Conservation (phyloP, 2,113 vertebrate species). For the Cryptotis parvus region DNA sequence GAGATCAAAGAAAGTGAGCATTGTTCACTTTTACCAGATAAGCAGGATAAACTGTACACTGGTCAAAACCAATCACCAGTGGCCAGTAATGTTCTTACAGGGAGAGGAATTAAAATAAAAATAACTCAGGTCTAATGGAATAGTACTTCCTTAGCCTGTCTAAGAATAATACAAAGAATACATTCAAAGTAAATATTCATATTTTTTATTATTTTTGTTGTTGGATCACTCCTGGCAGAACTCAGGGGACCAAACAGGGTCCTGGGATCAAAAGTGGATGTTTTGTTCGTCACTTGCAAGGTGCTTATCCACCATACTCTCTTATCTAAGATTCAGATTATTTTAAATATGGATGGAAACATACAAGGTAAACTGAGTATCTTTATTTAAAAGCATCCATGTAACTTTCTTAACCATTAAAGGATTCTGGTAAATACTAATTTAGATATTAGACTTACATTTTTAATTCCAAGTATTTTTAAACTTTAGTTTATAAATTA, state of each 20-base stretch:
- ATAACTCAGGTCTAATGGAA: neutral
- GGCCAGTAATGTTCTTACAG: neutral
- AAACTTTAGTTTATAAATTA: slow-evolving; percentile 37
- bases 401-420: too few relatives aligned
- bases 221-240: too few relatives aligned
- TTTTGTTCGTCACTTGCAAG: too few relatives aligned
- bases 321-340: too few relatives aligned
- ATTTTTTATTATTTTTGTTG: too few relatives aligned
- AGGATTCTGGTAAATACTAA: too few relatives aligned
- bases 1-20: slow-evolving; percentile 3
- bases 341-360: slow-evolving; percentile 22
- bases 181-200: slow-evolving; percentile 41
- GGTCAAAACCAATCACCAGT: slow-evolving; percentile 29
- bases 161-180: slow-evolving; percentile 44
- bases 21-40: neutral
- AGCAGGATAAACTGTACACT: slow-evolving; percentile 1
- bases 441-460: too few relatives aligned
- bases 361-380: neutral
- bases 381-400: neutral
- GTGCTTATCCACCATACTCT: too few relatives aligned
- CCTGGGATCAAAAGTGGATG: too few relatives aligned
- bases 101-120: slow-evolving; percentile 20
- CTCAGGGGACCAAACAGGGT: too few relatives aligned
- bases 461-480: slow-evolving; percentile 13
- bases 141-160: slow-evolving; percentile 12